Evolutionary conservation across 1,140 invertebrate genomes (phyloP).

Genomic region (Brachionus calyciflorus): DNA sequence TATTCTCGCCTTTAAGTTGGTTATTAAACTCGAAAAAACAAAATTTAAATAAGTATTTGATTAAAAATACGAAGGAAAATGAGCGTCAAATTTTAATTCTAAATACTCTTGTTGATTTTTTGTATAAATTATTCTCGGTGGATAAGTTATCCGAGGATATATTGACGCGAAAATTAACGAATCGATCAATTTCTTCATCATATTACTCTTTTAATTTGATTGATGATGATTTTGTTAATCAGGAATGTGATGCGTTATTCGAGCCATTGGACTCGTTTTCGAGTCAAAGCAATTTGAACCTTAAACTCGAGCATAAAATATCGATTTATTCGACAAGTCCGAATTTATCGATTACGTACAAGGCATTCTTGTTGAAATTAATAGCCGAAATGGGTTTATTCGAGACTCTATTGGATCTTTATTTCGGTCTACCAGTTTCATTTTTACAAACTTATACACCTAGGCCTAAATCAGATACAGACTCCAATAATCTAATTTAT

Average conservation of each 20-base stretch:
- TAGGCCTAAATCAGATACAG: not conserved
- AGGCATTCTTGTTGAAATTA: slow-evolving; percentile 32
- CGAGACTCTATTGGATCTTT: slow-evolving; percentile 36
- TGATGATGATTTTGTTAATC: slow-evolving; percentile 12
- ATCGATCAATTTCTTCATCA: not conserved
- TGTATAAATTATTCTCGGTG: not conserved
- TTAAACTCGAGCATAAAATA: not conserved
- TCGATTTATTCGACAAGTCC: slow-evolving; percentile 20
- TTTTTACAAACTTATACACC: slow-evolving; percentile 21
- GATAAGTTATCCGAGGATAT: not conserved
- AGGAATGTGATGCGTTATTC: slow-evolving; percentile 1
- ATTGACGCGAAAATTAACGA: not conserved
- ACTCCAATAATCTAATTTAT: not conserved
- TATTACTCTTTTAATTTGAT: not conserved
- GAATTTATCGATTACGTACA: not conserved
- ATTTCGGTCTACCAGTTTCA: slow-evolving; percentile 41
- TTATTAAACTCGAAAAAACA: not conserved
- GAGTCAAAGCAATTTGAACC: not conserved
- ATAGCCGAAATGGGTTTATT: slow-evolving; percentile 13
- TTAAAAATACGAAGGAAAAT: not conserved
- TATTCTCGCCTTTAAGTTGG: slow-evolving; percentile 22
- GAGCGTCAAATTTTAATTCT: slow-evolving; percentile 23
- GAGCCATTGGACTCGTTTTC: slow-evolving; percentile 5
- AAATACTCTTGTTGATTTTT: not conserved
- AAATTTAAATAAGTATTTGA: not conserved